Evolutionary conservation across 1,140 invertebrate genomes (phyloP), one percentile per base, ranked within the genome.

Genomic region (Scylla paramamosain): DNA sequence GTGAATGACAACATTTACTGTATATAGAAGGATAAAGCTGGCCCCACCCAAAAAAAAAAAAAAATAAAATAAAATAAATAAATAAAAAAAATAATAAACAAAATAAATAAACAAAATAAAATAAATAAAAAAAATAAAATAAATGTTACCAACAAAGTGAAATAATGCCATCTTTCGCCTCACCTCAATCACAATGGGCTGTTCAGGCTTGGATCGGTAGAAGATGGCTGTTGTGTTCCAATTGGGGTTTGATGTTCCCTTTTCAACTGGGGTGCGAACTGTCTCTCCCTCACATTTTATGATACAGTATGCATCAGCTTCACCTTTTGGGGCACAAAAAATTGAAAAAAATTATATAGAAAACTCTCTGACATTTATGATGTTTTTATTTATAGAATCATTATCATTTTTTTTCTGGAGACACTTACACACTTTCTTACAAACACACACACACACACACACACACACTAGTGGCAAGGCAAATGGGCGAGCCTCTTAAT

Each of bases 161-260:
- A 25, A n/a, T n/a, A 77, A 77, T 8, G n/a, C 67, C 8, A 77
- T n/a, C 67, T 77, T 12, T 48, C 20, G 10, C 10, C 94, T 95
- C 96, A 97, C 97, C 96, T 97, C 96, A 82, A 97, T 95, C 91
- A 96, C 96, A 82, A 97, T 96, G n/a, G 97, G 97, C 46, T 97
- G 96, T 48, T 96, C 95, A 0, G 96, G 93, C 46, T 96, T 97
- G 94, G 97, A 97, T 67, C 97, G 97, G 96, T 97, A 98, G 96
- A 97, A 97, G 12, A 97, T 97, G 48, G 97, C 97, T 46, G 97
- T 97, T 48, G 96, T 96, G 95, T 97, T 97, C 97, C 97, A 98
- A 92, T 97, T 96, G 25, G 97, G 97, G 95, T 97, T 97, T 20
- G 96, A 89, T 14, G 97, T 97, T 96, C 97, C 97, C 39, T 97